These are phyloP conservation scores for Octopus sinensis DNA, from an alignment of 1,140 invertebrate genomes.

Conservation along the genomic window DNA sequence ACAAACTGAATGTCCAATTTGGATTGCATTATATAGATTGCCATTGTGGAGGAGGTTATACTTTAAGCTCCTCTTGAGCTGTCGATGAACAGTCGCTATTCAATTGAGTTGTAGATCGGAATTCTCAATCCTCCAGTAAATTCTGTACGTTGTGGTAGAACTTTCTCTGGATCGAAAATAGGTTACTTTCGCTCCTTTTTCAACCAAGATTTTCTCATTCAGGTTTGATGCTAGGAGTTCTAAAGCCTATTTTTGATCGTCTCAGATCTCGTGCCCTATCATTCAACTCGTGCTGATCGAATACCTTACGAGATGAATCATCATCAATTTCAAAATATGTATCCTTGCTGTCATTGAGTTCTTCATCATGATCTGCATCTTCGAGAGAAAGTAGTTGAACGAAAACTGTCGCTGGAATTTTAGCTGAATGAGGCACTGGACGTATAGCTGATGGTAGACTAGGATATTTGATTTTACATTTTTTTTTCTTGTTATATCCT, in stretches of 20 bases:
- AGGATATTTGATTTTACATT: not conserved
- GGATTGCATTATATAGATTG: not conserved
- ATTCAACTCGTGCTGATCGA: conserved; percentile 10
- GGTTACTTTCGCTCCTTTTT: not conserved
- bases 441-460: not conserved
- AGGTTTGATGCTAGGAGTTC: conserved; percentile 6
- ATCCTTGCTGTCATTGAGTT: not conserved
- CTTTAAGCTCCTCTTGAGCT: not conserved
- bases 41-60: not conserved
- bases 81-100: not conserved
- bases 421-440: not conserved
- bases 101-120: too few species aligned
- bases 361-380: not conserved
- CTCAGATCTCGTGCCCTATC: not conserved
- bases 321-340: not conserved
- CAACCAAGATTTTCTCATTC: not conserved
- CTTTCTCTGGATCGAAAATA: not conserved
- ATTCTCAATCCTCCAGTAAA: too few species aligned
- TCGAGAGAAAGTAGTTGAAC: not conserved
- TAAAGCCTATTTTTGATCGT: not conserved
- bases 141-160: not conserved
- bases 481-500: conserved; percentile 4
- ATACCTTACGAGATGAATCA: not conserved
- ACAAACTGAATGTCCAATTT: too few species aligned
- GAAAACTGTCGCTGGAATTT: not conserved